A percentile compares a stretch with the other conserved stretches of the same genome.
phyloP scores from a whole-genome alignment of 2,113 vertebrate species.

The chimpanzee (Pan troglodytes) region NHGRI_mPanTro3-v2.1_pri NC_072421.2:111299001-111299500 shows the following conservation, averaged over 20 bases:
- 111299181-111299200: background rate
- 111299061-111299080: background rate
- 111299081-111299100: background rate
- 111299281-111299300: background rate
- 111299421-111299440: background rate
- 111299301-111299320: slow-evolving; percentile 46
- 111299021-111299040: background rate
- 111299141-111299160: background rate
- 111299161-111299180: background rate
- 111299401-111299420: background rate
- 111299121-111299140: background rate
- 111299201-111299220: background rate
- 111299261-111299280: background rate
- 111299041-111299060: background rate
- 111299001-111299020: background rate
- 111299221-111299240: background rate
- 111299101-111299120: background rate
- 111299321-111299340: background rate
- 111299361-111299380: background rate
- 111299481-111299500: background rate
- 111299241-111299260: background rate
- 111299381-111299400: slow-evolving; percentile 12
- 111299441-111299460: background rate
- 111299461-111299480: background rate
- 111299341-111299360: background rate